These are phyloP conservation scores for Drosophila meridionalis DNA, from an alignment of 2,888 invertebrate species.

Conservation along the genomic window DNA sequence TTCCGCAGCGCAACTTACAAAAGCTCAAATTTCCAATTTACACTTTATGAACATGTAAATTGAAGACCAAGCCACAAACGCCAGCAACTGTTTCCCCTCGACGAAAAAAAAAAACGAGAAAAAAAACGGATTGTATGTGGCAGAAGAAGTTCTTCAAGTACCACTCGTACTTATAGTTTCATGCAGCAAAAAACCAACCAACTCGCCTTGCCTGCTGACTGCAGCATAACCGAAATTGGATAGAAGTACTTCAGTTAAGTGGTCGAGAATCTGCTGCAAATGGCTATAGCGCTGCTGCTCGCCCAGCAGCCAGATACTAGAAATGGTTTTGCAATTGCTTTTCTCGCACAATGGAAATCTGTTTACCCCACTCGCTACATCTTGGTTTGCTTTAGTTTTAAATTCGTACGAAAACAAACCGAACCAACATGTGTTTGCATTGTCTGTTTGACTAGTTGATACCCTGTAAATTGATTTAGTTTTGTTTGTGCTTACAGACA, in stretches of 20 bases:
- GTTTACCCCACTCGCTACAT: constrained; percentile 20
- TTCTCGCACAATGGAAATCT: constrained; percentile 31
- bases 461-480: constrained; percentile 6
- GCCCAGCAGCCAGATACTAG: constrained; percentile 12
- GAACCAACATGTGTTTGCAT: neutral
- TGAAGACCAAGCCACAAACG: constrained; percentile 46
- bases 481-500: neutral
- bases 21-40: constrained; percentile 68
- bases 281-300: constrained; percentile 33
- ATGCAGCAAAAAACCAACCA: constrained; percentile 30
- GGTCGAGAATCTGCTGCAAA: constrained; percentile 57
- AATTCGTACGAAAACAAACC: constrained; percentile 20
- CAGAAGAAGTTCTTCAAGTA: constrained; percentile 26
- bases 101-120: neutral
- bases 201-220: constrained; percentile 40
- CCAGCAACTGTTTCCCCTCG: constrained; percentile 29
- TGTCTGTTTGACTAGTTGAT: neutral
- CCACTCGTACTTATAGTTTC: constrained; percentile 24
- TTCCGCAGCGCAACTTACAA: constrained; percentile 41
- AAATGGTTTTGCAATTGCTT: constrained; percentile 40
- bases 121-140: constrained; percentile 15
- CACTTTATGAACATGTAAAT: constrained; percentile 75
- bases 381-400: constrained; percentile 33
- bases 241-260: constrained; percentile 58
- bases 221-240: constrained; percentile 59